Evolutionary conservation across 2,888 invertebrate genomes (phyloP).

Genomic region (Noctuana brunneofusca): DNA sequence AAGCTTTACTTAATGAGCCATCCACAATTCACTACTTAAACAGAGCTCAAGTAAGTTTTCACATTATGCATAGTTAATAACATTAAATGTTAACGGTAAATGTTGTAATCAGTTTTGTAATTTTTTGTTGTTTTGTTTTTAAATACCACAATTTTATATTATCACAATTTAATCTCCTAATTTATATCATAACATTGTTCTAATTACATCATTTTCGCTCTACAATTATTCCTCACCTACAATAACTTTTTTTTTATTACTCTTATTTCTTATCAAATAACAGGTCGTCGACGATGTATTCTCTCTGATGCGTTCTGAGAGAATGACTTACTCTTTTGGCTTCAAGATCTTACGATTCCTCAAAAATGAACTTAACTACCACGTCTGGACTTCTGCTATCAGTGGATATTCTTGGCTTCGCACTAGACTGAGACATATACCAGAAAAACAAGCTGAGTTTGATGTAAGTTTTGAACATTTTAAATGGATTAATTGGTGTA

Average conservation of each 20-base stretch:
- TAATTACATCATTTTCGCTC: too few species aligned
- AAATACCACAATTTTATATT: too few species aligned
- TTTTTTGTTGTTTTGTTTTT: conserved; percentile 28
- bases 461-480: conserved; percentile 57
- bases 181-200: too few species aligned
- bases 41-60: conserved; percentile 88
- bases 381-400: conserved; percentile 74
- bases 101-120: not conserved
- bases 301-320: conserved; percentile 65
- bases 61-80: too few species aligned
- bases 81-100: too few species aligned
- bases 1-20: conserved; percentile 58
- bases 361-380: conserved; percentile 61
- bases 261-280: not conserved
- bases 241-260: too few species aligned
- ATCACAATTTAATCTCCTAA: too few species aligned
- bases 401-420: conserved; percentile 67
- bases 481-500: not conserved
- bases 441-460: conserved; percentile 59
- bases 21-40: conserved; percentile 85
- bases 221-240: too few species aligned
- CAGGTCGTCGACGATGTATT: conserved; percentile 74
- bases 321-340: conserved; percentile 58
- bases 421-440: conserved; percentile 65
- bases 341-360: conserved; percentile 70